phyloP scores from a whole-genome alignment of 2,797 vertebrate genomes.

The Spatula clypeata region DNA sequence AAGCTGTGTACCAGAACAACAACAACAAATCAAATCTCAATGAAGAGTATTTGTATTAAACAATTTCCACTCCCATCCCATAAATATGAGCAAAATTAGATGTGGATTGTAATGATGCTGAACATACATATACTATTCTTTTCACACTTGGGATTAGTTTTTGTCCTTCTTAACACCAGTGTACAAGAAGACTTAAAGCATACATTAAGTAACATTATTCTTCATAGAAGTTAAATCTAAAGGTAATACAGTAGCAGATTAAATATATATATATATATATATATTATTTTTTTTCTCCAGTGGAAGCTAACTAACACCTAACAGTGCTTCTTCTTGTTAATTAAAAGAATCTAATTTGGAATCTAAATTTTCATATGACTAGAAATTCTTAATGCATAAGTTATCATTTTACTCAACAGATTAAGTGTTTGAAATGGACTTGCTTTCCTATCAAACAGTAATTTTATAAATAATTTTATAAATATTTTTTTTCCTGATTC shows the following conservation, averaged over 20 bases:
- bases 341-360: background rate
- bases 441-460: background rate
- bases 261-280: background rate
- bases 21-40: background rate
- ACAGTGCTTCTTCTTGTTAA: background rate
- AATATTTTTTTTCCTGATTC: background rate
- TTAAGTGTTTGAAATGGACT: background rate
- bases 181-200: background rate
- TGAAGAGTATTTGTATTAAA: background rate
- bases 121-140: background rate
- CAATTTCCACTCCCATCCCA: background rate
- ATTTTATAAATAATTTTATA: background rate
- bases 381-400: background rate
- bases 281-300: no score
- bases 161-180: background rate
- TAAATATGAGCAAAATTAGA: background rate
- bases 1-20: background rate
- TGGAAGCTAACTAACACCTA: background rate
- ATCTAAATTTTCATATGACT: background rate
- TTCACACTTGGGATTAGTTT: background rate
- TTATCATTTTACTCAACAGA: background rate
- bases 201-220: background rate
- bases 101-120: background rate
- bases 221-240: background rate
- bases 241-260: background rate